Evolutionary conservation across 2,797 vertebrate genomes (phyloP), one percentile per base, ranked within the genome.

Genomic region (Mus caroli): DNA sequence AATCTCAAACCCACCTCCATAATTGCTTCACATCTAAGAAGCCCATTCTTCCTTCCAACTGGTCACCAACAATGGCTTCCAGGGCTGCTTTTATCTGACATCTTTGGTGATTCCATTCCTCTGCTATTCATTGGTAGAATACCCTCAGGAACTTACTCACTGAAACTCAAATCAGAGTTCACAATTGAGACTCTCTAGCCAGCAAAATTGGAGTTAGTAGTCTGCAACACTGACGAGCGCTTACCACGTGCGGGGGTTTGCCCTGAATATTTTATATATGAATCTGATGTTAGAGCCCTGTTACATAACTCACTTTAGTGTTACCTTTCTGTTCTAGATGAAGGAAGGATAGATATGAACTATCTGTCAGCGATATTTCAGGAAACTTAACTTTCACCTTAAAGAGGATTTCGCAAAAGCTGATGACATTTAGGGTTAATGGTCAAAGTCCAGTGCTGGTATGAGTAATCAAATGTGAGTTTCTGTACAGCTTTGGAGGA

Each of bases 311-410:
- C 37, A 58, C 60, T 46, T 34, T 62, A 60, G 54, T 50, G 46
- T 78, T 60, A 20, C 3, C 14, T 37, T 94, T 89, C 58, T 71
- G n/a, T 43, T 92, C 28, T 75, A 75, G 69, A 69, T 79, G 69
- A 77, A 58, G 37, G 62, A 60, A 24, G 34, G 58, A 94, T 31
- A 40, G 4, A 20, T 20, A 22, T 1, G 11, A 4, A n/a, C 76
- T 56, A n/a, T 46, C 73, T 76, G 67, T 88, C 83, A 69, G 83
- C 37, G 58, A 31, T 20, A 2, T 90, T 93, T 75, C 76, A 92
- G 84, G 37, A 91, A 94, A 84, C 84, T 92, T 62, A 26, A 75
- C 77, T 82, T 26, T 96, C 78, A 80, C n/a, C 75, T 56, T 62
- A 56, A 85, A 95, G 28, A 58, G 86, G 69, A 89, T 14, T 67